Evolutionary conservation across 2,113 vertebrate species (phyloP).

Genomic region (Natator depressus): DNA sequence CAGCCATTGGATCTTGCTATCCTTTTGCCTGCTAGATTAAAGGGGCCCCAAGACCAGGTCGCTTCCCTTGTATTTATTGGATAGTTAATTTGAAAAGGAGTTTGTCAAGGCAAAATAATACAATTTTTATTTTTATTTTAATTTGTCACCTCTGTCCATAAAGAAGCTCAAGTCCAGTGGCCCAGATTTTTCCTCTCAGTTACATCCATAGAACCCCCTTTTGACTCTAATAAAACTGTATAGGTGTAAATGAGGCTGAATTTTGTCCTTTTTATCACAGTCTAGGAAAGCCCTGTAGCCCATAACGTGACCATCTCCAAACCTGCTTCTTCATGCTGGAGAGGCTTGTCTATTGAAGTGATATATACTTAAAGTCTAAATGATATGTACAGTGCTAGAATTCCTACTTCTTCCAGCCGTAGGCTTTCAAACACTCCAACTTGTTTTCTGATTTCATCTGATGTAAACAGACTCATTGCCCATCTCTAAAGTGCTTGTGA

Average conservation of each 20-base stretch:
- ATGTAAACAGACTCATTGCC: conserved; percentile 14
- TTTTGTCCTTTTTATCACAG: background rate
- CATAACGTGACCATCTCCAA: conserved; percentile 20
- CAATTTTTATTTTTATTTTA: background rate
- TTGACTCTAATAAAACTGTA: background rate
- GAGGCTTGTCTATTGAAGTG: background rate
- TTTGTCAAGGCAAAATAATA: fast-evolving
- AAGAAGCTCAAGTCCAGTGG: background rate
- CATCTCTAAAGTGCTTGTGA: background rate
- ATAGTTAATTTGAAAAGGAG: background rate
- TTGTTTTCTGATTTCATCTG: background rate
- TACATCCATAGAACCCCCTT: background rate
- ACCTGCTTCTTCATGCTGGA: background rate
- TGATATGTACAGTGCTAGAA: conserved; percentile 29
- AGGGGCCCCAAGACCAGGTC: background rate
- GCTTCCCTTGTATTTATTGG: background rate
- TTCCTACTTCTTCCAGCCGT: background rate
- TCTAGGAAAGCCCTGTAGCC: background rate
- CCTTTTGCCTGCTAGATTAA: background rate
- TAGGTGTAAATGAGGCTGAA: background rate
- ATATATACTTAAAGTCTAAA: conserved; percentile 9
- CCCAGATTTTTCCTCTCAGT: background rate
- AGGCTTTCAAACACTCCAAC: background rate
- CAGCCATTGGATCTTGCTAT: background rate
- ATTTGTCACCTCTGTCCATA: background rate